Conservation (phyloP, 2,797 vertebrate genomes). For the Merluccius polli region DNA sequence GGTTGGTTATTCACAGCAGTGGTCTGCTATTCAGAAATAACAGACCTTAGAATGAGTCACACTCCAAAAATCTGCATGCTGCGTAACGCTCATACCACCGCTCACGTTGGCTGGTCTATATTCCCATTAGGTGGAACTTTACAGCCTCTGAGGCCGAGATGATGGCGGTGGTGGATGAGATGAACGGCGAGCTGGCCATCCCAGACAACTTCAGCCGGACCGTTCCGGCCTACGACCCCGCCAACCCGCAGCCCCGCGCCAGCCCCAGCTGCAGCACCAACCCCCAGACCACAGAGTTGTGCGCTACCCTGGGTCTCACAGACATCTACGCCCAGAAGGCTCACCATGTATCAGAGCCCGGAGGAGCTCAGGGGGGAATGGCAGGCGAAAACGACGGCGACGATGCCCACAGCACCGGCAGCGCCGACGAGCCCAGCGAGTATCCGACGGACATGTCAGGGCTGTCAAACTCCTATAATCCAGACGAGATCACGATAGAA, state of each 20-base stretch:
- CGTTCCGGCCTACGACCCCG: constrained; percentile 78
- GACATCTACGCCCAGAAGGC: constrained; percentile 80
- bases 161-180: constrained; percentile 80
- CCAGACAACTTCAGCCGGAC: constrained; percentile 87
- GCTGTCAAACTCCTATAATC: constrained; percentile 83
- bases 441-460: constrained; percentile 86
- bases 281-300: constrained; percentile 94
- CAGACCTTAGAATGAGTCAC: too few species aligned
- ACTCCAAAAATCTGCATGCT: neutral
- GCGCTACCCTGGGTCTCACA: constrained; percentile 83
- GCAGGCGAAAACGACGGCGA: constrained; percentile 67
- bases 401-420: constrained; percentile 72
- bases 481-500: constrained; percentile 93
- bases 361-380: constrained; percentile 45
- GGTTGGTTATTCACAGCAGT: too few species aligned
- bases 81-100: neutral
- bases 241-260: constrained; percentile 69
- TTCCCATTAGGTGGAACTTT: constrained; percentile 87
- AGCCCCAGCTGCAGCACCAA: constrained; percentile 77
- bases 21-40: too few species aligned
- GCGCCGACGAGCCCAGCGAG: constrained; percentile 84
- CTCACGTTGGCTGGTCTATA: neutral
- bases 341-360: constrained; percentile 51
- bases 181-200: constrained; percentile 81
- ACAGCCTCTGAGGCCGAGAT: constrained; percentile 81